Base-by-base conservation (phyloP, 2,113 vertebrate genomes). In the Gambusia holbrooki region DNA sequence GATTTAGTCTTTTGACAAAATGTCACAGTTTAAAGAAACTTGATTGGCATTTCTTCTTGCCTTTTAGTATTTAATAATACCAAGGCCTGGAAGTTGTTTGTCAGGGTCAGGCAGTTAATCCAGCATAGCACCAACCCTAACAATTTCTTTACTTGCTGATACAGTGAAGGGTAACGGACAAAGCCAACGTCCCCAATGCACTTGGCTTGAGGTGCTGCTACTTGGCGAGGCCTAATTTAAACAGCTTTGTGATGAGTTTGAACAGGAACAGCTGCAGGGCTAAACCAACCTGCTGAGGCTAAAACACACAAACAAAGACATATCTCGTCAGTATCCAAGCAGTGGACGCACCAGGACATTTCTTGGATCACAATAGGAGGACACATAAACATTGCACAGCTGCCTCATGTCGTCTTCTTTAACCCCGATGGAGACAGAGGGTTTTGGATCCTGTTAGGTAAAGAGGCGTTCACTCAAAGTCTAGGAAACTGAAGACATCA, bases 261-360 rank as follows among this genome's bases (percentile, higher is more conserved):
- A 90, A 82, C 81, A 88, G 68, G 84, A 88, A 92, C 94, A 95
- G 93, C 93, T 94, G 94, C 87, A 86, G 86, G 79, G 82, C 81
- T 84, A 79, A 70, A 85, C 77, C 51, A 79, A 87, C 93, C 87
- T 87, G 89, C 93, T 91, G 92, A 42, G 90, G 73, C 84, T 89
- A 89, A 93, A 92, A 91, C 80, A 94, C 89, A 94, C 94, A 95
- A 95, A 94, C 93, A 94, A 79, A 84, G 80, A 71, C 85, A 69
- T 77, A 87, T 83, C 71, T 84, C 71, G 82, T 91, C 86, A 86
- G 92, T 62, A 68, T 78, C 84, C 89, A 87, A 88, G 90, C 83
- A 84, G 89, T 80, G 64, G 80, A 88, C 90, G 74, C 92, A 71
- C 83, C 91, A 67, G 93, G 93, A 90, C 74, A 64, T 76, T 86